These are phyloP conservation scores for Chymomyza caudatula DNA, from an alignment of 2,888 invertebrate genomes.

Conservation along the genomic window DNA sequence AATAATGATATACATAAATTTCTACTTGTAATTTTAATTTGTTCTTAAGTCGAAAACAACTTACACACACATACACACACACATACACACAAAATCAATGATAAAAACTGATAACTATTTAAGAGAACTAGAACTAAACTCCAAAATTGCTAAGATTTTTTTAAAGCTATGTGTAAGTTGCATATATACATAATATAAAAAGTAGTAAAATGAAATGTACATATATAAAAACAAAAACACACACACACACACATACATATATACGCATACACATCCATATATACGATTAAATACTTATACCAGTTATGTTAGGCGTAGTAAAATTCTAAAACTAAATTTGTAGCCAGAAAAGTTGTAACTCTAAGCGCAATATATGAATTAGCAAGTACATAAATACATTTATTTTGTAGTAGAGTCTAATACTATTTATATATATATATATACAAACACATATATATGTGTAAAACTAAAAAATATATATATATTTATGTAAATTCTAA, in stretches of 20 bases:
- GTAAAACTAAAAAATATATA: conserved; percentile 8
- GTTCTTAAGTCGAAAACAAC: conserved; percentile 26
- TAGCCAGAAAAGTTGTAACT: conserved; percentile 19
- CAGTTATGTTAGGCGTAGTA: conserved; percentile 70
- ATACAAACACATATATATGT: conserved; percentile 6
- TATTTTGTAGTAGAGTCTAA: conserved; percentile 13
- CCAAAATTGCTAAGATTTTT: conserved; percentile 55
- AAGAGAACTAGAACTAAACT: conserved; percentile 36
- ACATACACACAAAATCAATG: conserved; percentile 18
- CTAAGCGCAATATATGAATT: conserved; percentile 1
- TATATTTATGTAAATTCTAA: conserved; percentile 6
- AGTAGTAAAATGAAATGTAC: conserved; percentile 51
- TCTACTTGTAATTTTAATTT: conserved; percentile 15
- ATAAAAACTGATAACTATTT: conserved; percentile 46
- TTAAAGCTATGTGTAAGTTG: conserved; percentile 20
- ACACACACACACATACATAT: conserved; percentile 26
- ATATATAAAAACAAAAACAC: conserved; percentile 35
- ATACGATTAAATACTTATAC: conserved; percentile 47
- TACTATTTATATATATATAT: conserved; percentile 17
- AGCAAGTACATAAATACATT: background rate
- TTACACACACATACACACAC: conserved; percentile 28
- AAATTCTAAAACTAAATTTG: conserved; percentile 56
- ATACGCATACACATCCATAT: conserved; percentile 9
- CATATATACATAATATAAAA: conserved; percentile 15
- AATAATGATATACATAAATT: conserved; percentile 9